These are phyloP conservation scores for Synanthedon myopaeformis DNA, from an alignment of 2,888 invertebrate genomes.

Conservation along the genomic window DNA sequence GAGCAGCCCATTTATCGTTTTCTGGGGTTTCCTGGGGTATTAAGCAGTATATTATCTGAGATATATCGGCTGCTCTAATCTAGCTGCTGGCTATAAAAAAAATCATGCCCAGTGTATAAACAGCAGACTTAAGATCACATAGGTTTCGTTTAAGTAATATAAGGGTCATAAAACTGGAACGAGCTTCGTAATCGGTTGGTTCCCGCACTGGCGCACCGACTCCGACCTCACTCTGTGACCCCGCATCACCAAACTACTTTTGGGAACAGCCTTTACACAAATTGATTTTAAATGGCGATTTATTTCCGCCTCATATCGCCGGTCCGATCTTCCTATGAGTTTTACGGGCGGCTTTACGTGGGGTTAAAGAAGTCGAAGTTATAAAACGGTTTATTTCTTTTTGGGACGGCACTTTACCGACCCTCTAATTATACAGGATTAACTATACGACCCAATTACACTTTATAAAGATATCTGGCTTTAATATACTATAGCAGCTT, in stretches of 20 bases:
- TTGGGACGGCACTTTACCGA: conserved; percentile 40
- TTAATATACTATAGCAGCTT: background rate
- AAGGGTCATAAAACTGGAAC: background rate
- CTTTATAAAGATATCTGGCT: background rate
- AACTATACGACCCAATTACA: conserved; percentile 12
- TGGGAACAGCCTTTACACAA: conserved; percentile 60
- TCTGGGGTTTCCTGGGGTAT: no score
- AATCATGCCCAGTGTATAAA: no score
- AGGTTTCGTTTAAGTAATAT: conserved; percentile 8
- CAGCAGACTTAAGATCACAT: conserved; percentile 8
- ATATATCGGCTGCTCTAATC: no score
- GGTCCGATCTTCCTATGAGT: conserved; percentile 66
- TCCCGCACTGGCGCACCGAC: background rate
- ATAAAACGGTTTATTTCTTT: conserved; percentile 69
- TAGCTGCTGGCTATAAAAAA: no score
- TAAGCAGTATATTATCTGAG: no score
- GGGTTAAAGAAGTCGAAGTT: conserved; percentile 63
- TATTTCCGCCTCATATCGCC: conserved; percentile 69
- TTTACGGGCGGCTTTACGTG: conserved; percentile 62
- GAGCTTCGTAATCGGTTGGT: conserved; percentile 4
- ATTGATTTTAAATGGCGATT: conserved; percentile 71
- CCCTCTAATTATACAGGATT: conserved; percentile 51
- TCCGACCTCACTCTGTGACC: conserved; percentile 10
- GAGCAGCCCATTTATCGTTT: no score
- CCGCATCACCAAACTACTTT: conserved; percentile 47